phyloP scores from a whole-genome alignment of 2,113 vertebrate species.

The Gila orcuttii region DNA sequence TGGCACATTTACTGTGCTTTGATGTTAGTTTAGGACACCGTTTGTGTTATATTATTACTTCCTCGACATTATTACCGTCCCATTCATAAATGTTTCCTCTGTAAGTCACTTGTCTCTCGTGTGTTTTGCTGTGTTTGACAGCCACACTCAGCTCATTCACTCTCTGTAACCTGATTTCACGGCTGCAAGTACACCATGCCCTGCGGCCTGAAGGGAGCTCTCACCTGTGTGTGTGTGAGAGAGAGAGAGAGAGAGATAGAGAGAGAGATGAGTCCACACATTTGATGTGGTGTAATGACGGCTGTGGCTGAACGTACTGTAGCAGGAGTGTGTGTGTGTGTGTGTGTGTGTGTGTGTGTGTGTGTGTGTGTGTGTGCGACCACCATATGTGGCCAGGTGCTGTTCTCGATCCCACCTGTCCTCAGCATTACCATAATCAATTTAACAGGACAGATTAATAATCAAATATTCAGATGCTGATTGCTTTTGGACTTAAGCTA shows the following conservation, averaged over 20 bases:
- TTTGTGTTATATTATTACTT: conserved; percentile 7
- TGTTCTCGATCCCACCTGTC: conserved; percentile 68
- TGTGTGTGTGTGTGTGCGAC: conserved; percentile 17
- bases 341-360: conserved; percentile 1
- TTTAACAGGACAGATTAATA: conserved; percentile 80
- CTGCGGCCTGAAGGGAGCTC: conserved; percentile 31
- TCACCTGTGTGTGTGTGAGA: conserved; percentile 31
- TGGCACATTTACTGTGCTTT: conserved; percentile 7
- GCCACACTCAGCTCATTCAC: conserved; percentile 50
- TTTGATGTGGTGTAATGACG: conserved; percentile 50
- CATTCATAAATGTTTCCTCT: conserved; percentile 35
- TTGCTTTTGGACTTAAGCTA: conserved; percentile 76
- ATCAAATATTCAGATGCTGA: conserved; percentile 81
- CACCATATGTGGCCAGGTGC: conserved; percentile 73
- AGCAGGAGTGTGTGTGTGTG: conserved; percentile 30
- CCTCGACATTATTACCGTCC: conserved; percentile 8
- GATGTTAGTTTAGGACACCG: background rate
- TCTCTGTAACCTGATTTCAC: conserved; percentile 56
- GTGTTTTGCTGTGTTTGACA: conserved; percentile 30
- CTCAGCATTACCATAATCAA: conserved; percentile 76
- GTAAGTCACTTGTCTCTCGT: conserved; percentile 15
- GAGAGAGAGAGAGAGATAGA: background rate
- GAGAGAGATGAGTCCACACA: conserved; percentile 45
- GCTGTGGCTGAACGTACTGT: conserved; percentile 3
- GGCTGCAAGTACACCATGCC: conserved; percentile 38